phyloP scores from a whole-genome alignment of 2,113 vertebrate genomes.

The Gallinago media region DNA sequence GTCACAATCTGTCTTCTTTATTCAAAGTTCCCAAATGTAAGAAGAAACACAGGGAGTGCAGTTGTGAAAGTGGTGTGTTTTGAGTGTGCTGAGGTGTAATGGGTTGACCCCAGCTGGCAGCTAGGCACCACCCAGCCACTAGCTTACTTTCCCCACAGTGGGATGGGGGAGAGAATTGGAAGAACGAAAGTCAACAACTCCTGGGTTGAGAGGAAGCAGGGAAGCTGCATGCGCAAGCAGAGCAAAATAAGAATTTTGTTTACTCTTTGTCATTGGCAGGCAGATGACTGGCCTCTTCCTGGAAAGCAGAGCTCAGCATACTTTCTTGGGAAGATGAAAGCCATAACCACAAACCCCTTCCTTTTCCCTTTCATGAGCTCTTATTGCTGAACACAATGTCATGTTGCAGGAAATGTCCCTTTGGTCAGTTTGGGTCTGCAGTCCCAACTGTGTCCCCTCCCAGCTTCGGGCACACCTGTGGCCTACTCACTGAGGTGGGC shows the following conservation, averaged over 20 bases:
- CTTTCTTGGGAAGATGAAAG: background rate
- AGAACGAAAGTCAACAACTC: background rate
- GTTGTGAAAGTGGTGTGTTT: background rate
- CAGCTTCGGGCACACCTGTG: background rate
- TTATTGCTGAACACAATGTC: background rate
- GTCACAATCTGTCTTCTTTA: background rate
- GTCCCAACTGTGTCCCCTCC: background rate
- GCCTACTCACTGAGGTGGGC: rapidly evolving
- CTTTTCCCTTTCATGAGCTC: background rate
- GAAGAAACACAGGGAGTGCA: background rate
- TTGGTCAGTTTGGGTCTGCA: background rate
- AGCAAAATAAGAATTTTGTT: background rate
- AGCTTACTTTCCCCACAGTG: background rate
- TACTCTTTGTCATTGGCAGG: background rate
- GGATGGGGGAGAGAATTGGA: background rate
- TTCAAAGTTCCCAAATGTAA: background rate
- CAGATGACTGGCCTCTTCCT: background rate
- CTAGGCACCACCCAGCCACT: background rate
- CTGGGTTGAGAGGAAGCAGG: background rate
- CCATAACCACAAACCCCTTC: background rate
- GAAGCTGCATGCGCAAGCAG: background rate
- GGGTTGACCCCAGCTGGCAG: background rate
- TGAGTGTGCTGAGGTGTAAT: background rate
- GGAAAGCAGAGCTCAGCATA: background rate
- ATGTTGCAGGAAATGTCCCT: background rate